Percentiles rank a stretch among this genome's conserved stretches.
These are phyloP conservation scores for Stegodyphus dumicola DNA, from an alignment of 1,140 invertebrate species.

Conservation along the genomic window DNA sequence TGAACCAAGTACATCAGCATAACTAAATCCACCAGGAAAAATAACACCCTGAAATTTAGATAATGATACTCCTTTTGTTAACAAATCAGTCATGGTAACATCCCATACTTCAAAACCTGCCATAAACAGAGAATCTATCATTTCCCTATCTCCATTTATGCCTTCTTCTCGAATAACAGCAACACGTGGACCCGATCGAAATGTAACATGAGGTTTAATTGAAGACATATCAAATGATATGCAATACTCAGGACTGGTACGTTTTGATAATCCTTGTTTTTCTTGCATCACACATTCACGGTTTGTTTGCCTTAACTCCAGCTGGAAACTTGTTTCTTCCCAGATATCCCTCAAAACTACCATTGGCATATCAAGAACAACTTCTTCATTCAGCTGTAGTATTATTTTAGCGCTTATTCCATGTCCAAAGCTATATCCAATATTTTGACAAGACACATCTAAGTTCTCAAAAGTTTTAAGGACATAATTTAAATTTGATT, in stretches of 20 bases:
- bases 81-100: conserved; percentile 90
- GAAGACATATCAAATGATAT: conserved; percentile 78
- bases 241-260: conserved; percentile 68
- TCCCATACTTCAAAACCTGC: conserved; percentile 93
- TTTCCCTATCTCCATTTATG: conserved; percentile 96
- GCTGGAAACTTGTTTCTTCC: conserved; percentile 94
- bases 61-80: conserved; percentile 77
- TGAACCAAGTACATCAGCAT: conserved; percentile 96
- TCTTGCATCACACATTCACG: conserved; percentile 83
- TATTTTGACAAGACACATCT: conserved; percentile 76
- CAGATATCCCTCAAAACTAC: conserved; percentile 81
- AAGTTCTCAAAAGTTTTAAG: conserved; percentile 73
- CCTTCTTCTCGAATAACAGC: conserved; percentile 97
- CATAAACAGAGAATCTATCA: conserved; percentile 91
- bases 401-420: conserved; percentile 25
- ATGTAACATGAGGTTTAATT: not conserved
- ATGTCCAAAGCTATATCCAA: conserved; percentile 73
- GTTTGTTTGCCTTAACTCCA: conserved; percentile 86
- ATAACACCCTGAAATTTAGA: conserved; percentile 88
- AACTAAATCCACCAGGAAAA: conserved; percentile 98
- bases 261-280: conserved; percentile 60
- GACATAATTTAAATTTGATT: conserved; percentile 73
- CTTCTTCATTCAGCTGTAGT: conserved; percentile 27
- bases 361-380: conserved; percentile 76
- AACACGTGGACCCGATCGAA: conserved; percentile 69